phyloP scores from a whole-genome alignment of 2,113 vertebrate genomes.

The Poecilia latipinna region DNA sequence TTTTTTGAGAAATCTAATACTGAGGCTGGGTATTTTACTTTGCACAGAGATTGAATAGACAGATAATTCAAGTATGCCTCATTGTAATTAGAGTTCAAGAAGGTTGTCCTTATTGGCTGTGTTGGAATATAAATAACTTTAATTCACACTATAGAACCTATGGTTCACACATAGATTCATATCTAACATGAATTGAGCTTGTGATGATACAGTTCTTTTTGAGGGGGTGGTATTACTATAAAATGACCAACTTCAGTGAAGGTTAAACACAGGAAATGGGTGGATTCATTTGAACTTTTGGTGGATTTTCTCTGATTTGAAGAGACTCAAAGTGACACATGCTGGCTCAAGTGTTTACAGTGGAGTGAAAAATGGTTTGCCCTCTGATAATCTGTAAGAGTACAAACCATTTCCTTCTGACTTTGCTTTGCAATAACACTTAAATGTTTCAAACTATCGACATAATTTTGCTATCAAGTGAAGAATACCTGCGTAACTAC shows the following conservation, averaged over 20 bases:
- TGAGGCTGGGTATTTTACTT: constrained; percentile 45
- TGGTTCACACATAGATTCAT: not conserved
- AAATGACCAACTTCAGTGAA: too few relatives aligned
- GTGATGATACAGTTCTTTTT: not conserved
- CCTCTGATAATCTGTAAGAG: too few relatives aligned
- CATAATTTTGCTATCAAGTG: too few relatives aligned
- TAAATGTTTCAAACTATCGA: too few relatives aligned
- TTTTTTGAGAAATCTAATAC: constrained; percentile 16
- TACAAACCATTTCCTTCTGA: too few relatives aligned
- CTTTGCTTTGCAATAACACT: too few relatives aligned
- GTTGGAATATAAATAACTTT: not conserved
- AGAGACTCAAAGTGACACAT: not conserved
- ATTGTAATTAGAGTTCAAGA: not conserved
- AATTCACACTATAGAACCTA: not conserved
- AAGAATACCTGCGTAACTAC: too few relatives aligned
- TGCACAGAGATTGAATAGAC: constrained; percentile 39
- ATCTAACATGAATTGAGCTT: not conserved
- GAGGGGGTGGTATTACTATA: not conserved
- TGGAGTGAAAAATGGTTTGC: not conserved
- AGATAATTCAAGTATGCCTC: not conserved
- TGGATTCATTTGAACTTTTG: too few relatives aligned
- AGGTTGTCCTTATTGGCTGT: not conserved
- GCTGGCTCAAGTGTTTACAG: too few relatives aligned
- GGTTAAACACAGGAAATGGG: too few relatives aligned
- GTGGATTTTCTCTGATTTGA: not conserved